Conservation (phyloP, 2,797 vertebrate species). For the Myripristis jacobus region DNA sequence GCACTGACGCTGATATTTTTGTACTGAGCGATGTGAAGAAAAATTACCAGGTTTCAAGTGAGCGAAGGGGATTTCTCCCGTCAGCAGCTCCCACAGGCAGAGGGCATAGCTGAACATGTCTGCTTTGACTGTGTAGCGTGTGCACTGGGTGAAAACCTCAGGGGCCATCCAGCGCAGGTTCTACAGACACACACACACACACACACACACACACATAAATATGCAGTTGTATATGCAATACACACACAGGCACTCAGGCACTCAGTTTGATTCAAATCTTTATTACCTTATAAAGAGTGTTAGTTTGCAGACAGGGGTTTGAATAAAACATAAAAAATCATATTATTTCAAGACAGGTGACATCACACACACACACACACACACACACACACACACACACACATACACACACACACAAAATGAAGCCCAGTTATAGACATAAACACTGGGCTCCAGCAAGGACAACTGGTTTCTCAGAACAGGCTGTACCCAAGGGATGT, state of each 20-base stretch:
- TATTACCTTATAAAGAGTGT: background rate
- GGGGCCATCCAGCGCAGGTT: conserved; percentile 98
- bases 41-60: conserved; percentile 95
- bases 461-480: conserved; percentile 67
- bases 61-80: conserved; percentile 95
- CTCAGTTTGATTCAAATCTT: background rate
- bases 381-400: conserved; percentile 5
- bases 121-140: conserved; percentile 94
- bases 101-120: conserved; percentile 97
- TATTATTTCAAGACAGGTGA: conserved; percentile 4
- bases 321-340: background rate
- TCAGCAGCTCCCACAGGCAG: conserved; percentile 96
- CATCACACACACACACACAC: conserved; percentile 4
- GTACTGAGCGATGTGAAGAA: background rate
- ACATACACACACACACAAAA: conserved; percentile 14
- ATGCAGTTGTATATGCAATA: background rate
- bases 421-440: conserved; percentile 58
- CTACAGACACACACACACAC: conserved; percentile 72
- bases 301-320: conserved; percentile 2
- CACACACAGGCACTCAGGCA: background rate
- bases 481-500: conserved; percentile 66
- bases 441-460: conserved; percentile 64
- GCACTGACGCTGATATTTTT: too few relatives aligned
- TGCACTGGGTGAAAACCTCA: conserved; percentile 95
- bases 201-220: background rate